Evolutionary conservation across 2,888 invertebrate species (phyloP).

Genomic region (Xanthorhoe spadicearia): DNA sequence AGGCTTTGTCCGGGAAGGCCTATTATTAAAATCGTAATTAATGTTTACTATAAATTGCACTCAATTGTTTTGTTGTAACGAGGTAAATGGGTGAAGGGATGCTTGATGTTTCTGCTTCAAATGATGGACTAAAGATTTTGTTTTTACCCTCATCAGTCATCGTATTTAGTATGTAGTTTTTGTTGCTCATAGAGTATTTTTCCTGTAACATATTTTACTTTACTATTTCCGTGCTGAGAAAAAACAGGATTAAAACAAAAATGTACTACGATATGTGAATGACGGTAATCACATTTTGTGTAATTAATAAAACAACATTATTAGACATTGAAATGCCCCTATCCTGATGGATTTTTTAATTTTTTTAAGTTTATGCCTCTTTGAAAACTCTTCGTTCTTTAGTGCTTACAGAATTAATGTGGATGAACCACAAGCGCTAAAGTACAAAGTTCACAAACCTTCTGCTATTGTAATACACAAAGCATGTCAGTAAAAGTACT

Average conservation of each 20-base stretch:
- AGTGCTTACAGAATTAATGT: neutral
- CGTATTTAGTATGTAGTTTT: neutral
- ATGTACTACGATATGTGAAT: neutral
- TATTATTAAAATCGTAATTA: constrained; percentile 35
- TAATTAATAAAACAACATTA: neutral
- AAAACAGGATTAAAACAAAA: neutral
- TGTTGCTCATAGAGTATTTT: neutral
- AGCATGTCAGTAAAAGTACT: constrained; percentile 28
- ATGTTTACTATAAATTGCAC: constrained; percentile 34
- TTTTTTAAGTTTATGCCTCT: no score
- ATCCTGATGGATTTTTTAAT: no score
- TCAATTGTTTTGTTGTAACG: constrained; percentile 23
- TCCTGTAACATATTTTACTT: neutral
- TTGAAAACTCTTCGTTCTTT: neutral
- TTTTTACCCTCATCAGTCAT: neutral
- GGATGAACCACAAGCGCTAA: constrained; percentile 2
- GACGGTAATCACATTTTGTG: neutral
- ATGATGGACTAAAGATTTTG: constrained; percentile 1
- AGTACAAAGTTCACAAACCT: constrained; percentile 7
- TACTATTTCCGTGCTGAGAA: neutral
- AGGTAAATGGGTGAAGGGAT: constrained; percentile 7
- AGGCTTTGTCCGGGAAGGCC: constrained; percentile 24
- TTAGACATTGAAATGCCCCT: no score
- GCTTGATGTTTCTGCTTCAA: constrained; percentile 5
- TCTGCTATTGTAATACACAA: constrained; percentile 24